These are phyloP conservation scores for Umimayanthus chanpuru DNA, from an alignment of 92 coral and sea anemone species.

Conservation along the genomic window DNA sequence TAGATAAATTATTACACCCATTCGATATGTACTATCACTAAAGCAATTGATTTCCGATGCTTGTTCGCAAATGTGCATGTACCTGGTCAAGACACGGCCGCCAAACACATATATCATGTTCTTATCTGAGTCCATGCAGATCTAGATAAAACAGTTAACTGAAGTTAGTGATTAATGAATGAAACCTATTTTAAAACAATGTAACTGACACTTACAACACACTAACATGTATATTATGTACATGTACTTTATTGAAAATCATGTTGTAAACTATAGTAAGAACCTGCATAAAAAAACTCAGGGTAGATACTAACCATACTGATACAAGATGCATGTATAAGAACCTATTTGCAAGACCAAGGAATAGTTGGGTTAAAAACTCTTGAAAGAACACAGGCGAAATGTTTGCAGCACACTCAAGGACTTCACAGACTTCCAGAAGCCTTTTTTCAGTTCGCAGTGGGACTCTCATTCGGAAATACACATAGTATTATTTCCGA, in stretches of 20 bases:
- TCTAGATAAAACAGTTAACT: slow-evolving; percentile 43
- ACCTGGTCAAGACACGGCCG: slow-evolving; percentile 93
- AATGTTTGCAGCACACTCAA: background rate
- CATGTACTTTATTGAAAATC: no score
- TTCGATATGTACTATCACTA: no score
- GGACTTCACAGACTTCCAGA: background rate
- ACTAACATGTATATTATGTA: no score
- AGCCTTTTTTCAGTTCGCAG: background rate
- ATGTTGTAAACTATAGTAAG: background rate
- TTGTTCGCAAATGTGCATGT: background rate
- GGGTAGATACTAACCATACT: background rate
- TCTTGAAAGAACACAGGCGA: background rate
- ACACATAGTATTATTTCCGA: no score
- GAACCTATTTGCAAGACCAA: background rate
- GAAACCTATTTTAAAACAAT: background rate
- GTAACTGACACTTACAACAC: background rate
- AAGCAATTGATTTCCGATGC: no score
- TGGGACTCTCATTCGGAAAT: background rate
- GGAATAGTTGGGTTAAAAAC: background rate
- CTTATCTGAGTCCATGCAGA: slow-evolving; percentile 87
- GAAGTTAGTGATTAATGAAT: slow-evolving; percentile 8
- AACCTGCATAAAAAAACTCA: background rate
- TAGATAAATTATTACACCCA: no score
- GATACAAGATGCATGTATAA: background rate
- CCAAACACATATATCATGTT: slow-evolving; percentile 91